A percentile compares a stretch with the other conserved stretches of the same genome.
phyloP scores from a whole-genome alignment of 2,888 invertebrate genomes.

The Cabera pusaria region DNA sequence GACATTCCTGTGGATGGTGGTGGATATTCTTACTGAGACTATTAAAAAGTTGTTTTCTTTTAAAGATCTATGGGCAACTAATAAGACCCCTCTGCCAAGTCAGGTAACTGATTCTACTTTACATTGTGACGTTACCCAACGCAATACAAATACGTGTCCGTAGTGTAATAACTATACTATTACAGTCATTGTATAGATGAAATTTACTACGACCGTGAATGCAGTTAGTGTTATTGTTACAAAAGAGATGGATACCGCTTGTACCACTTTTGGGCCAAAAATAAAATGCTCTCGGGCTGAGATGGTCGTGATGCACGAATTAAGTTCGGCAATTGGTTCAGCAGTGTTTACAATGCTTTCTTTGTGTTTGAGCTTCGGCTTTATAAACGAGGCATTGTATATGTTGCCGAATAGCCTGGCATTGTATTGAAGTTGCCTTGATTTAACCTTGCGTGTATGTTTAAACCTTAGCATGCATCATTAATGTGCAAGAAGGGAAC shows the following conservation, averaged over 20 bases:
- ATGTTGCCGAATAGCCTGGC: too few species aligned
- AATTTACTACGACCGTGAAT: constrained; percentile 28
- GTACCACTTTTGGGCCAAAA: constrained; percentile 8
- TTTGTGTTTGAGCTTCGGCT: too few species aligned
- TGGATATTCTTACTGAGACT: too few species aligned
- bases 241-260: constrained; percentile 1
- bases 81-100: too few species aligned
- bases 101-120: constrained; percentile 7
- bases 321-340: constrained; percentile 4
- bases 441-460: too few species aligned
- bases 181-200: constrained; percentile 25
- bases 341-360: background rate
- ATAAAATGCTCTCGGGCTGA: constrained; percentile 4
- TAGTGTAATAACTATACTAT: constrained; percentile 25
- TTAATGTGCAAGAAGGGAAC: too few species aligned
- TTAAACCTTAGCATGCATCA: too few species aligned
- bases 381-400: too few species aligned
- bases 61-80: too few species aligned
- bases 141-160: constrained; percentile 19
- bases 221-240: constrained; percentile 17
- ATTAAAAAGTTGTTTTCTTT: too few species aligned
- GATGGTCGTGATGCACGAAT: constrained; percentile 6
- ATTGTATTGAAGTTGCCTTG: too few species aligned
- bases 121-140: constrained; percentile 18
- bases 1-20: too few species aligned